Conservation (phyloP, 2,113 vertebrate genomes). For the Verasper variegatus region DNA sequence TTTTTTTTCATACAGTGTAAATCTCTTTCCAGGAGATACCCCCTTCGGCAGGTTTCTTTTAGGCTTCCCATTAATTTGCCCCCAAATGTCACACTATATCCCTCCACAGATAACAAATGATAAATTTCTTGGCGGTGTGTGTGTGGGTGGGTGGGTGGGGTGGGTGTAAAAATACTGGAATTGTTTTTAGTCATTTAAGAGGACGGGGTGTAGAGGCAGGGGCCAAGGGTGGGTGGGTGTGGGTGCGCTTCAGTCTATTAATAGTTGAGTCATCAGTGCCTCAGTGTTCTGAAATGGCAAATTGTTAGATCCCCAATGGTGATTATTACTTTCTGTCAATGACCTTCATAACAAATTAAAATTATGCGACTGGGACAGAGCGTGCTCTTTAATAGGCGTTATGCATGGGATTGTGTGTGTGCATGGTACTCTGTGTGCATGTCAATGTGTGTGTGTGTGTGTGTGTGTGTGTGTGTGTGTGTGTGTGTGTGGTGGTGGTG, state of each 20-base stretch:
- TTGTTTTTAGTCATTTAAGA: slow-evolving; percentile 81
- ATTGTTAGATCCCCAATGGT: slow-evolving; percentile 85
- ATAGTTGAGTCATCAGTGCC: slow-evolving; percentile 81
- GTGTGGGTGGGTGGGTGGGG: slow-evolving; percentile 2
- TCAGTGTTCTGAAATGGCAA: slow-evolving; percentile 86
- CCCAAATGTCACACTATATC: slow-evolving; percentile 65
- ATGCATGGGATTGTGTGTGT: slow-evolving; percentile 71
- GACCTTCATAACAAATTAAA: slow-evolving; percentile 89
- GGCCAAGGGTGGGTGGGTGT: slow-evolving; percentile 35
- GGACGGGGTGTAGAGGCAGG: slow-evolving; percentile 56
- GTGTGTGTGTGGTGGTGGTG: slow-evolving; percentile 27
- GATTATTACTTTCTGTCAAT: slow-evolving; percentile 86
- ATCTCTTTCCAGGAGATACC: slow-evolving; percentile 68
- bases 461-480: slow-evolving; percentile 37
- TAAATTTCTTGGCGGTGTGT: slow-evolving; percentile 41
- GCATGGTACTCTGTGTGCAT: slow-evolving; percentile 48
- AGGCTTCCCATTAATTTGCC: slow-evolving; percentile 58
- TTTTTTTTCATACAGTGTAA: slow-evolving; percentile 48
- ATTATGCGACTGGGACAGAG: slow-evolving; percentile 86
- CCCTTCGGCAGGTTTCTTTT: slow-evolving; percentile 41
- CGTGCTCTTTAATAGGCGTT: slow-evolving; percentile 82
- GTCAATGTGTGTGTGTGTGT: slow-evolving; percentile 39
- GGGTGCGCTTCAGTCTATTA: slow-evolving; percentile 65
- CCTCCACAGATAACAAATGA: slow-evolving; percentile 46
- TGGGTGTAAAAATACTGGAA: slow-evolving; percentile 8